These are phyloP conservation scores for Reticulitermes lucifugus DNA, from an alignment of 2,888 invertebrate species.

Conservation along the genomic window DNA sequence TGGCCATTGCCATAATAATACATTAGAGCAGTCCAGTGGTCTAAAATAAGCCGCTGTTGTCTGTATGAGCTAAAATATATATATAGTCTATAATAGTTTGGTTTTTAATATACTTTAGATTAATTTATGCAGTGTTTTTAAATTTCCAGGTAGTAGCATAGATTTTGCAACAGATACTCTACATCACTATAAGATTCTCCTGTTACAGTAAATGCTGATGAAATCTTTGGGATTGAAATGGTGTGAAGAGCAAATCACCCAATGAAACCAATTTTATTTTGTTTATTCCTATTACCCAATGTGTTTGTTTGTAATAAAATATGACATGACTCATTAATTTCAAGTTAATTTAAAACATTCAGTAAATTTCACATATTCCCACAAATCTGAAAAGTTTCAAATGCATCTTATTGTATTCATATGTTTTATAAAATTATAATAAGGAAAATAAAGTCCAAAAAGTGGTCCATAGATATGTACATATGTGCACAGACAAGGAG, in stretches of 20 bases:
- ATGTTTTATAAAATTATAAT: neutral
- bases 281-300: neutral
- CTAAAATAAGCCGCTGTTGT: neutral
- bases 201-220: neutral
- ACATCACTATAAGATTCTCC: neutral
- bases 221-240: neutral
- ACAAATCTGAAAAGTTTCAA: neutral
- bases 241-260: neutral
- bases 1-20: no score
- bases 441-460: neutral
- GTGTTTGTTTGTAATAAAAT: no score
- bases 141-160: neutral
- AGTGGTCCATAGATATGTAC: no score
- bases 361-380: neutral
- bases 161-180: neutral
- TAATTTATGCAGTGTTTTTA: neutral
- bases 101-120: neutral
- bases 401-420: neutral
- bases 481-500: no score
- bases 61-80: neutral
- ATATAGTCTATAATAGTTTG: neutral
- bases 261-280: neutral
- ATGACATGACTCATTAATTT: no score
- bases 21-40: conserved; percentile 8
- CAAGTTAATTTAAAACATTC: neutral